Evolutionary conservation across 2,888 invertebrate genomes (phyloP), one percentile per base, ranked within the genome.

Genomic region (Rotaria magnacalcarata): DNA sequence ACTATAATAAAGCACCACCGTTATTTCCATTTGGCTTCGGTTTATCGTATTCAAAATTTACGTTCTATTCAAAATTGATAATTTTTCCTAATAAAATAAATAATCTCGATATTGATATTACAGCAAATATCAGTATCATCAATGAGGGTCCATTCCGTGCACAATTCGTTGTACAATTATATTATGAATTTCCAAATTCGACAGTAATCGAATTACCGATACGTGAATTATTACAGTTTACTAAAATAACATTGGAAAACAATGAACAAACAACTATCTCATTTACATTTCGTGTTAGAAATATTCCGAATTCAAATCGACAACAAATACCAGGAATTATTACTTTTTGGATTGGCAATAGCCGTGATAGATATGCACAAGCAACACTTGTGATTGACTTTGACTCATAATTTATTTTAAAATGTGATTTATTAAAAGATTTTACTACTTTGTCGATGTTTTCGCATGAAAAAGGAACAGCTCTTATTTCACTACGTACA

Each of bases 31-130:
- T 85, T 84, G 88, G 88, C 50, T 88, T 87, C 50, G 88, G 88
- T 58, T 87, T 88, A 34, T 88, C 88, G n/a, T 88, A 88, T 86
- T 80, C 87, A 16, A 85, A 67, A 58, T 88, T 88, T 84, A 50
- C 56, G 11, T 88, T 34, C 16, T 10, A 43, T 47, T 80, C 80
- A 47, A 8, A 43, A 47, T 80, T 80, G 47, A n/a, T 14, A 0
- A 43, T 80, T 80, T 80, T 14, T 80, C 80, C 80, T 24, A 47
- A 47, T 80, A 8, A 24, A 47, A 80, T 80, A 21, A 47, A 80
- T 80, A 80, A 47, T 43, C 80, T 80, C 16, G 80, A 80, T 80
- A 80, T 47, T 43, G 47, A 47, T 80, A 80, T 80, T 80, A 5
- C n/a, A 47, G 80, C 47, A 47, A 47, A 47, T 47, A n/a, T 80